Evolutionary conservation across 2,888 invertebrate species (phyloP).

Genomic region (Tillus elongatus): DNA sequence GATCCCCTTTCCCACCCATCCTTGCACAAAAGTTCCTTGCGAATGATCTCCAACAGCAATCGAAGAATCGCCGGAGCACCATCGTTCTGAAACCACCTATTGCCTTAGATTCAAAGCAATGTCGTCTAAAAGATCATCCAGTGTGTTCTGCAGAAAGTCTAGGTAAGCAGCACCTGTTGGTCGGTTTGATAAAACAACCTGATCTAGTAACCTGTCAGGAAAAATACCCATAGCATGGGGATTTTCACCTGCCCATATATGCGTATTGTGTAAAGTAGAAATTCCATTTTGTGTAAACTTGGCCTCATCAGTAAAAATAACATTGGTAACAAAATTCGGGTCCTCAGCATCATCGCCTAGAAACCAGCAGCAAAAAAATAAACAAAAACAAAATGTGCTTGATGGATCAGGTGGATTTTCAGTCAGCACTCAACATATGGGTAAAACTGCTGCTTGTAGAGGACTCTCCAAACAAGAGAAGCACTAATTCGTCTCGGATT

Average conservation of each 20-base stretch:
- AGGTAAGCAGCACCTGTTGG: neutral
- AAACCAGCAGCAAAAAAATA: neutral
- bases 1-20: too few relatives aligned
- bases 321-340: neutral
- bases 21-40: too few relatives aligned
- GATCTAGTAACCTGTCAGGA: neutral
- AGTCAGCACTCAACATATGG: neutral
- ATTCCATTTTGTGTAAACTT: constrained; percentile 1
- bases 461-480: constrained; percentile 3
- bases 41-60: too few relatives aligned
- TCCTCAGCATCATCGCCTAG: constrained; percentile 1
- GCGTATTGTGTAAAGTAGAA: neutral
- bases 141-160: constrained; percentile 2
- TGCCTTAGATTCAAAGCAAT: neutral
- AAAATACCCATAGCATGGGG: neutral
- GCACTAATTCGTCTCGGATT: too few relatives aligned
- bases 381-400: neutral
- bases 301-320: constrained; percentile 2
- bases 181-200: constrained; percentile 1
- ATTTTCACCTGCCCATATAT: neutral
- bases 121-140: neutral
- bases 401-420: neutral
- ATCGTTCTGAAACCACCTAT: constrained; percentile 2
- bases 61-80: constrained; percentile 1
- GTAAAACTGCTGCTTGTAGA: constrained; percentile 3